These are phyloP conservation scores for Poecilia picta DNA, from an alignment of 2,797 vertebrate species.

Conservation along the genomic window DNA sequence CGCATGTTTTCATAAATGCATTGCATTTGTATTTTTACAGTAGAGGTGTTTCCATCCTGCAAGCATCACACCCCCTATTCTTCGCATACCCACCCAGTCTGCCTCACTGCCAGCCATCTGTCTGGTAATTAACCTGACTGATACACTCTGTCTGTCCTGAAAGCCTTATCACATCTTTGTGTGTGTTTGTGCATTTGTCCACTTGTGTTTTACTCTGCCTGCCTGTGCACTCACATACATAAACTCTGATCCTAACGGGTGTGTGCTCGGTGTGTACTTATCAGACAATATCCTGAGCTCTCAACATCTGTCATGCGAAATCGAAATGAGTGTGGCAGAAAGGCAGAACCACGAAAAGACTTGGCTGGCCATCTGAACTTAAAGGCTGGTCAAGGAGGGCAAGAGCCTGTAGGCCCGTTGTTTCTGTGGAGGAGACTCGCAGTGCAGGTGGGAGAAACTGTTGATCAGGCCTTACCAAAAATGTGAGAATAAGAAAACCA, in stretches of 20 bases:
- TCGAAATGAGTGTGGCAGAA: background rate
- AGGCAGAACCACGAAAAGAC: background rate
- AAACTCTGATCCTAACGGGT: conserved; percentile 29
- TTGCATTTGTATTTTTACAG: conserved; percentile 46
- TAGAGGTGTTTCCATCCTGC: conserved; percentile 50
- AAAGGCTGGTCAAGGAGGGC: background rate
- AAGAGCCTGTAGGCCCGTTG: background rate
- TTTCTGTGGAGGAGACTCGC: background rate
- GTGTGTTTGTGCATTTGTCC: conserved; percentile 14
- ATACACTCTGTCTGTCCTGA: conserved; percentile 57
- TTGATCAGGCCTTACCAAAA: background rate
- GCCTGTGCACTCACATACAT: conserved; percentile 5
- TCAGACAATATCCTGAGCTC: conserved; percentile 1
- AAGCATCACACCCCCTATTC: conserved; percentile 40
- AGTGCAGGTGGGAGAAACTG: background rate
- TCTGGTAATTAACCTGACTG: conserved; percentile 82
- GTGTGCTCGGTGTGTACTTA: conserved; percentile 17
- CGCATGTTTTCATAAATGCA: conserved; percentile 25
- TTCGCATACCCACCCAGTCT: conserved; percentile 42
- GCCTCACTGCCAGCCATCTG: conserved; percentile 75
- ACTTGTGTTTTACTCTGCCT: conserved; percentile 24
- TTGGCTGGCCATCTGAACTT: background rate
- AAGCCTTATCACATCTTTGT: conserved; percentile 25
- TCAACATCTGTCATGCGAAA: conserved; percentile 1
- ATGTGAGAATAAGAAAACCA: background rate